phyloP scores from a whole-genome alignment of 1,140 invertebrate species.

The Drosophila kepulauana region DNA sequence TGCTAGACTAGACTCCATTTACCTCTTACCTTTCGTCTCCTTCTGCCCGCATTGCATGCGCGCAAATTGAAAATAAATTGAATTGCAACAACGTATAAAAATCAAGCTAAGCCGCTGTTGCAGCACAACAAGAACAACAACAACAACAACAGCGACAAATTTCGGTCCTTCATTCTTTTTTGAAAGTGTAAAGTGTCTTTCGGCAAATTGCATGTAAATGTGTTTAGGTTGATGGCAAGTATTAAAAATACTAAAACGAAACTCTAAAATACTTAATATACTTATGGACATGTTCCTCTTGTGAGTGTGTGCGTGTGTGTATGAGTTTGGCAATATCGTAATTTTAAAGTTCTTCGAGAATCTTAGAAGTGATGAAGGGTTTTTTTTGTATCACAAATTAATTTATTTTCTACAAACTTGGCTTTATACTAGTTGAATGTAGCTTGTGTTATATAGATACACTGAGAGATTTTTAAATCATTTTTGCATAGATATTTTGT shows the following conservation, averaged over 20 bases:
- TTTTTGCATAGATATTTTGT: too few relatives aligned
- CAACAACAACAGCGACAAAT: conserved; percentile 23
- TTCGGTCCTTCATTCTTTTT: conserved; percentile 26
- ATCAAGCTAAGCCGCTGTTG: conserved; percentile 33
- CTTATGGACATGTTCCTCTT: background rate
- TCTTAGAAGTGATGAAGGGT: conserved; percentile 1
- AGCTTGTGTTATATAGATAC: background rate
- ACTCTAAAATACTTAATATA: conserved; percentile 9
- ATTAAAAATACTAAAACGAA: conserved; percentile 9
- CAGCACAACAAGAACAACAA: conserved; percentile 24
- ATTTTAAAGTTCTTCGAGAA: conserved; percentile 8
- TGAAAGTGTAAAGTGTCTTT: conserved; percentile 57
- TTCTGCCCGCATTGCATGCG: conserved; percentile 55
- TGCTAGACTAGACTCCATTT: conserved; percentile 34
- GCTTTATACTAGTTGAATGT: conserved; percentile 44
- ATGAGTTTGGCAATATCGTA: conserved; percentile 13
- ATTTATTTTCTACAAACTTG: background rate
- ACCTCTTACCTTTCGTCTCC: background rate
- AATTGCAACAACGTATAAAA: conserved; percentile 79
- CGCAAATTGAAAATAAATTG: conserved; percentile 82
- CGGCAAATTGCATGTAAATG: conserved; percentile 74
- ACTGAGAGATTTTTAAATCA: too few relatives aligned
- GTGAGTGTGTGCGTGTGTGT: background rate
- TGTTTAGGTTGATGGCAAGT: conserved; percentile 26
- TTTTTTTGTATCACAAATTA: background rate